A percentile compares a stretch with the other conserved stretches of the same genome.
Evolutionary conservation across 2,113 vertebrate genomes (phyloP).

Genomic region (Halichoerus grypus): DNA sequence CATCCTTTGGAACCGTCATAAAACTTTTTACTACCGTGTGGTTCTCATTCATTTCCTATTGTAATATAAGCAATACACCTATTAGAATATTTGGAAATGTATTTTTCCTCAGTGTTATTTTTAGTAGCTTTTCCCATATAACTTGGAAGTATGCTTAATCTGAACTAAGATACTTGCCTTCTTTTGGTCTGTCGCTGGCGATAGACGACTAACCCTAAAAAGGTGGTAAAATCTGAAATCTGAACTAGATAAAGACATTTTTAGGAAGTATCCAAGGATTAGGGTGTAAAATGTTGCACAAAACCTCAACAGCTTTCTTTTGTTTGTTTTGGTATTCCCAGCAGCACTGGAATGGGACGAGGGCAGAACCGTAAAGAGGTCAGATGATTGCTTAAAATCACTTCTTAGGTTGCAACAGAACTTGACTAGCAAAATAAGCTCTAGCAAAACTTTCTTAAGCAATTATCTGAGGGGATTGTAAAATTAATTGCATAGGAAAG

Average conservation of each 20-base stretch:
- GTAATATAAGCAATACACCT: not conserved
- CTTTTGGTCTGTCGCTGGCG: not conserved
- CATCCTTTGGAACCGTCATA: not conserved
- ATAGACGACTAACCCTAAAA: not conserved
- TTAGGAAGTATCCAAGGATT: constrained; percentile 19
- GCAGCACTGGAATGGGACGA: not conserved
- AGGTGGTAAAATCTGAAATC: not conserved
- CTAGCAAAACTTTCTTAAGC: constrained; percentile 30
- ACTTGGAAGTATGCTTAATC: not conserved
- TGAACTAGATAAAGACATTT: not conserved
- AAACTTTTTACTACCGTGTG: not conserved
- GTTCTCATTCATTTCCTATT: not conserved
- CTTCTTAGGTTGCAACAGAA: constrained; percentile 46
- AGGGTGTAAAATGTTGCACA: not conserved
- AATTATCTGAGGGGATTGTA: constrained; percentile 20
- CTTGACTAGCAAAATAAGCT: not conserved
- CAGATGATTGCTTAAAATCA: constrained; percentile 60
- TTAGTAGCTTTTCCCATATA: not conserved
- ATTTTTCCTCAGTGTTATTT: not conserved
- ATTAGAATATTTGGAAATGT: not conserved
- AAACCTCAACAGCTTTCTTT: not conserved
- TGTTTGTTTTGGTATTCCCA: not conserved
- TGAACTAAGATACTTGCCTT: constrained; percentile 24
- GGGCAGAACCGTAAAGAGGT: not conserved
- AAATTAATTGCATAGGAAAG: not conserved